Evolutionary conservation across 1,140 invertebrate species (phyloP).

Genomic region (Calephelis virginiensis): DNA sequence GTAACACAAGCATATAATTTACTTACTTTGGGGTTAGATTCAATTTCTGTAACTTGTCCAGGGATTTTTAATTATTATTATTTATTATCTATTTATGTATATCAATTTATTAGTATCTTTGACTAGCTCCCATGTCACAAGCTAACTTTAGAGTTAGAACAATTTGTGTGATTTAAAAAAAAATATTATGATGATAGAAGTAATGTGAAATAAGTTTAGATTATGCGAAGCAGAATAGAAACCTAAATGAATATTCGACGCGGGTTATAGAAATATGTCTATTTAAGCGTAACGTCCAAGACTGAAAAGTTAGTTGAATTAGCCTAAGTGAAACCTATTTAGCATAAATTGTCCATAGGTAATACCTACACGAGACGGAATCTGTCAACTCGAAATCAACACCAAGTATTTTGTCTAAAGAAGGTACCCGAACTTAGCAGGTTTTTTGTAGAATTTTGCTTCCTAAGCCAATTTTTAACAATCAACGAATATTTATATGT

Average conservation of each 20-base stretch:
- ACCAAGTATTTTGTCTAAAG: conserved; percentile 25
- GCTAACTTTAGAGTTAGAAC: no score
- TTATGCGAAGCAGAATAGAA: no score
- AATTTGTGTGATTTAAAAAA: no score
- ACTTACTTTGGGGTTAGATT: no score
- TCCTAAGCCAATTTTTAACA: conserved; percentile 65
- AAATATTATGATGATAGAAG: conserved; percentile 19
- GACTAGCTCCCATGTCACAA: no score
- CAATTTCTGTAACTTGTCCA: no score
- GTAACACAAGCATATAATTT: no score
- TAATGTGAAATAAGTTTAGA: no score
- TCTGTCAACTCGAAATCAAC: conserved; percentile 27
- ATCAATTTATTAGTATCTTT: no score
- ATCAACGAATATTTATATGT: conserved; percentile 76
- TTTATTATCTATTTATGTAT: no score
- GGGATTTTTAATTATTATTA: no score
- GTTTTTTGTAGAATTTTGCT: conserved; percentile 61
- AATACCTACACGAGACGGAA: conserved; percentile 51
- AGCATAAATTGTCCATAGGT: conserved; percentile 75
- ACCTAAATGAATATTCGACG: conserved; percentile 58
- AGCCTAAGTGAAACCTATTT: conserved; percentile 75
- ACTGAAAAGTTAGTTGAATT: conserved; percentile 76
- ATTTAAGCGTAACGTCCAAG: conserved; percentile 77
- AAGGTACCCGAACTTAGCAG: conserved; percentile 45
- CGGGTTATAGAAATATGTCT: conserved; percentile 75